These are phyloP conservation scores for Palythoa grandiflora DNA, from an alignment of 92 coral and sea anemone genomes.

Conservation along the genomic window DNA sequence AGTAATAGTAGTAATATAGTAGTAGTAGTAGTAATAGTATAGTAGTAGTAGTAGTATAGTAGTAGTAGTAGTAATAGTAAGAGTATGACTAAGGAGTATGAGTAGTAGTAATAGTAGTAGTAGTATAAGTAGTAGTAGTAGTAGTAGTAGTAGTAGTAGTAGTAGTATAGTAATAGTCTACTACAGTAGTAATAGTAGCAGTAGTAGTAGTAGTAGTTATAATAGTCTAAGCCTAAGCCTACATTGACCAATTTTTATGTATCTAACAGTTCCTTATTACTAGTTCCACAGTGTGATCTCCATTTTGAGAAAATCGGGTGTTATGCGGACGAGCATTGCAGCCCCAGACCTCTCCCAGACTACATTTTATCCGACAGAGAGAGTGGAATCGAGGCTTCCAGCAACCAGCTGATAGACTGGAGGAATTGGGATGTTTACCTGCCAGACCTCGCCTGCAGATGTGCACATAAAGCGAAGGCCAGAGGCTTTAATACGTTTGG, in stretches of 20 bases:
- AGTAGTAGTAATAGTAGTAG: neutral
- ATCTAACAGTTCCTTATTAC: neutral
- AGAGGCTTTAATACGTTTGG: constrained; percentile 80
- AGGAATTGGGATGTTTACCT: constrained; percentile 86
- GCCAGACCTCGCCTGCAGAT: constrained; percentile 83
- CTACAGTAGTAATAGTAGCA: neutral
- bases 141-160: neutral
- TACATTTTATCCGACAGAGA: constrained; percentile 88
- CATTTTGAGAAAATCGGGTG: constrained; percentile 86
- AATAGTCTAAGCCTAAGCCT: neutral
- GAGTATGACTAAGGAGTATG: neutral
- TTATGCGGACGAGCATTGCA: constrained; percentile 62
- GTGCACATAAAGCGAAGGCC: constrained; percentile 75
- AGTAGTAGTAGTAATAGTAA: neutral
- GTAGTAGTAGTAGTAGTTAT: neutral
- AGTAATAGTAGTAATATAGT: too few species aligned
- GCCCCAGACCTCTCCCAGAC: constrained; percentile 72
- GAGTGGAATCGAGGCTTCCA: constrained; percentile 36
- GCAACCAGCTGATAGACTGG: constrained; percentile 81
- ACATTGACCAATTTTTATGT: neutral
- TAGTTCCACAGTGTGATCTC: constrained; percentile 55
- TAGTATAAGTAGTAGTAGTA: neutral
- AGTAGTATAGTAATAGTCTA: neutral
- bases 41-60: neutral
- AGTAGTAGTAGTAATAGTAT: neutral